Percentiles rank a stretch among this genome's conserved stretches.
Conservation (phyloP, 2,888 invertebrate genomes). For the Notodonta dromedarius region DNA sequence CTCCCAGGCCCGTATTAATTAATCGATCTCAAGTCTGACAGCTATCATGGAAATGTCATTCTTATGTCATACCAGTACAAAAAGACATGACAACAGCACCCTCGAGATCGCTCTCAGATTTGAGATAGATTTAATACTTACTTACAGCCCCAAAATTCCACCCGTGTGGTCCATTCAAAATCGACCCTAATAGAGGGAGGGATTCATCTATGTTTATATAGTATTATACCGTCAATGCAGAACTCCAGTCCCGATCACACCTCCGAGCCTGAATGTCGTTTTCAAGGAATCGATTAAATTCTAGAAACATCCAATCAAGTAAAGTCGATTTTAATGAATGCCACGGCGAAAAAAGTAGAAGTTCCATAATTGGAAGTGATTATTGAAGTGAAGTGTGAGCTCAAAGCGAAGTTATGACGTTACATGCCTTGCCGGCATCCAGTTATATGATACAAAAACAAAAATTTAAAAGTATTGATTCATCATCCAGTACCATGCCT, state of each 20-base stretch:
- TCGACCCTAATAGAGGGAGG: slow-evolving; percentile 58
- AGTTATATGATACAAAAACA: slow-evolving; percentile 77
- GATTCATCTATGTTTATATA: slow-evolving; percentile 34
- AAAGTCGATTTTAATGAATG: slow-evolving; percentile 55
- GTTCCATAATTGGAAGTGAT: slow-evolving; percentile 56
- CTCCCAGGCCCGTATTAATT: too few species aligned
- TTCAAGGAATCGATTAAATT: slow-evolving; percentile 44
- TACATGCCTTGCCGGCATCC: slow-evolving; percentile 78
- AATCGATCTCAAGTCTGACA: too few species aligned
- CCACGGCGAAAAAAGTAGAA: slow-evolving; percentile 60
- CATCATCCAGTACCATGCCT: slow-evolving; percentile 81
- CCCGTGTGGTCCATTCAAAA: slow-evolving; percentile 48
- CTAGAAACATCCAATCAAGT: slow-evolving; percentile 49
- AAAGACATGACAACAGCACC: too few species aligned
- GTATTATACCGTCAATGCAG: slow-evolving; percentile 56
- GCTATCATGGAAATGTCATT: too few species aligned
- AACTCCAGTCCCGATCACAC: slow-evolving; percentile 59
- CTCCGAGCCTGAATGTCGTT: slow-evolving; percentile 76
- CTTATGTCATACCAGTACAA: too few species aligned
- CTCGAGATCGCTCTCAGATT: too few species aligned
- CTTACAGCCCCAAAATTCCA: too few species aligned
- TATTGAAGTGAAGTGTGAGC: slow-evolving; percentile 59
- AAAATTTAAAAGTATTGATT: slow-evolving; percentile 76
- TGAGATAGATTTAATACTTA: too few species aligned
- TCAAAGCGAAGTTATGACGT: slow-evolving; percentile 82